Base-by-base conservation (phyloP, 2,797 vertebrate genomes). In the Argyrosomus regius region DNA sequence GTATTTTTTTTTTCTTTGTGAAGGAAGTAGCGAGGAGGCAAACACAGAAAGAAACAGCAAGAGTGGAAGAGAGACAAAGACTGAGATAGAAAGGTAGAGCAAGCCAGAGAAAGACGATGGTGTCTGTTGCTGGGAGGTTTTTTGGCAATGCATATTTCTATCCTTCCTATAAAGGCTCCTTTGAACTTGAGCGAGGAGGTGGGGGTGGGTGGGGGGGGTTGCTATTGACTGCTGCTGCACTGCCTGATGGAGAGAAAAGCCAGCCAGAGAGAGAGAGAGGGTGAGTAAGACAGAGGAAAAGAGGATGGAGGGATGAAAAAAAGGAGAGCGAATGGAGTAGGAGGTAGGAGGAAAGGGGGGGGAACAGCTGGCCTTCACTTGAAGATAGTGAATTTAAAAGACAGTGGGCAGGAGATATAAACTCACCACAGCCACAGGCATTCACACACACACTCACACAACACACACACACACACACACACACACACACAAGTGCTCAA, bases 121-220 rank as follows among this genome's bases (percentile, higher is more conserved):
- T 76, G 85, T 89, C 81, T 91, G 90, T 86, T 89, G 88, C 91
- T 90, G 83, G 72, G 85, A 90, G 91, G 69, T 39, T 77, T 89
- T 91, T 91, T 86, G 91, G 88, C 90, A 72, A 89, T 85, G 88
- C 88, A 89, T 91, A 92, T 91, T 92, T 92, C 90, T 87, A 88
- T 87, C 87, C 88, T 91, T 82, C 82, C 83, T 90, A 80, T 89
- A 88, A 93, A 88, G 88, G 82, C 82, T 87, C 61, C 86, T 92
- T 93, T 93, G 91, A 93, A 92, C 93, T 90, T 80, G 69, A 81
- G 73, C 39, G 6, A 26, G 49, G 43, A 39, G 57, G 52, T 22
- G 58, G 6, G 20, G 45, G 56, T 20, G 57, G 49, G 59, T 39
- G 5, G 31, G 31, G 58, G 50, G 57, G 20, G 76, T 5, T 85